These are phyloP conservation scores for Cettia cetti DNA, from an alignment of 2,113 vertebrate species.

Conservation along the genomic window DNA sequence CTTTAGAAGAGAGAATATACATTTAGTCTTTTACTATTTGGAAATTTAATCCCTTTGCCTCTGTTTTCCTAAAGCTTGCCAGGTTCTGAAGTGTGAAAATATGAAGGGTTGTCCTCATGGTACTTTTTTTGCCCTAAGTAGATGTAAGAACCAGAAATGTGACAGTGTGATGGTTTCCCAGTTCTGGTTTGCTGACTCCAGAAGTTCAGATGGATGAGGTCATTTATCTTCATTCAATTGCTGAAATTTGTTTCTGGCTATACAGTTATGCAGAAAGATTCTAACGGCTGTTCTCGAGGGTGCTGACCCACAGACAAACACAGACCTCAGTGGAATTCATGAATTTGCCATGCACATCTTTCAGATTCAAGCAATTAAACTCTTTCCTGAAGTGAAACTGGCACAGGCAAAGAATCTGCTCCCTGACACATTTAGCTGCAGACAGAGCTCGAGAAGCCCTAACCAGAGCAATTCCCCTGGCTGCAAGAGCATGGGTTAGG, in stretches of 20 bases:
- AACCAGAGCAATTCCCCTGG: neutral
- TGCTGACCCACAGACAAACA: constrained; percentile 26
- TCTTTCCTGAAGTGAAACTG: neutral
- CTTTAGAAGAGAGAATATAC: neutral
- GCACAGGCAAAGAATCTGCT: neutral
- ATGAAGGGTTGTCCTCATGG: neutral
- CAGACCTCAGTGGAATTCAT: neutral
- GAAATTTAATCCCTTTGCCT: neutral
- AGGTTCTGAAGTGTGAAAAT: neutral
- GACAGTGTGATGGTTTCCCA: neutral
- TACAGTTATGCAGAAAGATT: neutral
- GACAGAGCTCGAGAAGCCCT: neutral
- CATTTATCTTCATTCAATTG: neutral
- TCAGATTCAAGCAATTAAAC: constrained; percentile 30
- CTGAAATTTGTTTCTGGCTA: neutral
- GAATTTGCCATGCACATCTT: neutral
- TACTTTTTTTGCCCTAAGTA: neutral
- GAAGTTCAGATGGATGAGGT: constrained; percentile 5
- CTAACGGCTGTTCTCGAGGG: neutral
- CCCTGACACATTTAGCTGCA: neutral
- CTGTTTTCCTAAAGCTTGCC: neutral
- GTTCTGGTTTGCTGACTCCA: constrained; percentile 22
- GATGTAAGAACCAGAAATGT: neutral
- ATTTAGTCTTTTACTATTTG: neutral
- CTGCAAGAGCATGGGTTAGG: neutral